Conservation (phyloP, 2,888 invertebrate genomes). For the Rapana venosa region DNA sequence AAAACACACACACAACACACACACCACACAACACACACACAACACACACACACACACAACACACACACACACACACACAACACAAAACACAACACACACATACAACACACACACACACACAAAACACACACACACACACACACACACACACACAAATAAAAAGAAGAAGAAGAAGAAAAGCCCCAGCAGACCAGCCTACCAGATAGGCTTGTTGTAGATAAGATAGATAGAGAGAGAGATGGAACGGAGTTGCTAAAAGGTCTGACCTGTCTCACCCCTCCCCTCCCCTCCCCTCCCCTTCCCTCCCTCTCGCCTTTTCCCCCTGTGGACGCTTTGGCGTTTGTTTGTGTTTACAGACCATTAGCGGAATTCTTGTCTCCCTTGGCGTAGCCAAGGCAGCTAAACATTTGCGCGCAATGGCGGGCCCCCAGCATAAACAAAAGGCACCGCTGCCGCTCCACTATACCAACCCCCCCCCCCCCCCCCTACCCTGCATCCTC, state of each 20-base stretch:
- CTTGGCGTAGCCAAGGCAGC: constrained; percentile 20
- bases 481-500: not conserved
- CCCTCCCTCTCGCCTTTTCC: not conserved
- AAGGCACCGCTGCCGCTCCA: not conserved
- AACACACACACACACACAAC: not conserved
- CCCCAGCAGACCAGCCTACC: not conserved
- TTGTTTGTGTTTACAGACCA: constrained; percentile 45
- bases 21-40: not conserved
- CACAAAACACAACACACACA: not conserved
- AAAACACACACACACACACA: not conserved
- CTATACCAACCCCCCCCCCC: not conserved
- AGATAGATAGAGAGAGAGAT: not conserved
- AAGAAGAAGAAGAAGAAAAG: not conserved
- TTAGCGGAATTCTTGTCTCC: constrained; percentile 39
- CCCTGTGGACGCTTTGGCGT: not conserved
- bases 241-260: constrained; percentile 29
- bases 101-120: not conserved
- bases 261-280: not conserved
- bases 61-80: not conserved
- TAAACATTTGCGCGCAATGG: constrained; percentile 43
- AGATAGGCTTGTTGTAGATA: not conserved
- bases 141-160: not conserved
- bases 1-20: not conserved
- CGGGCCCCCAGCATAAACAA: constrained; percentile 44
- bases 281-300: too few species aligned